Conservation (phyloP, 2,797 vertebrate species). For the Mus spretus region DNA sequence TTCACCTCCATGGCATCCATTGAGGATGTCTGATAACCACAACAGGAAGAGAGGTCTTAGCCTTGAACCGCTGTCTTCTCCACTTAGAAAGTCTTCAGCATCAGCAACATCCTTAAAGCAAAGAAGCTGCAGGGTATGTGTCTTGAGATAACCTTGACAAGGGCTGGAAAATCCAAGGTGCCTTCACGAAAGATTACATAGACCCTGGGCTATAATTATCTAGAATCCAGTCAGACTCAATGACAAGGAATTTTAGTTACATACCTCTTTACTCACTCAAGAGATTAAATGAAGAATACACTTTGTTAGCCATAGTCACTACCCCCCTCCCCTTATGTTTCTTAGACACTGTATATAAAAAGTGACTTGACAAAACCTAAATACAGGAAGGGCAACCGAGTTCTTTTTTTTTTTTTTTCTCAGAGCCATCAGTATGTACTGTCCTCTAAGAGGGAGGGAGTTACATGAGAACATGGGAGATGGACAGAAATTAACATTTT, state of each 20-base stretch:
- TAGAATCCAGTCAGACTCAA: neutral
- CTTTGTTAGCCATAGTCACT: neutral
- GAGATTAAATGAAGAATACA: neutral
- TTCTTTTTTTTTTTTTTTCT: neutral
- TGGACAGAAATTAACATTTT: neutral
- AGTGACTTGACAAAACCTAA: neutral
- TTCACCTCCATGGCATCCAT: fast-evolving
- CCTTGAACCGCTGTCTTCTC: neutral
- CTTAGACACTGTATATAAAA: neutral
- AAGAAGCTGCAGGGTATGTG: neutral
- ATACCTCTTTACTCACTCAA: neutral
- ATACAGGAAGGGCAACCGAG: neutral
- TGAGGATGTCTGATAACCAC: neutral
- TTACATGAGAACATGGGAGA: neutral
- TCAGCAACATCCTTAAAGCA: slow-evolving; percentile 10
- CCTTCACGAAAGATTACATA: fast-evolving
- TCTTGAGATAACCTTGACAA: neutral
- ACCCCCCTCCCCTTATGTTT: neutral
- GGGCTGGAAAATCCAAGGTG: neutral
- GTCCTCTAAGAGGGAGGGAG: neutral
- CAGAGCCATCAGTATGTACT: neutral
- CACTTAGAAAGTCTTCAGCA: neutral
- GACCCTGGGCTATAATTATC: neutral
- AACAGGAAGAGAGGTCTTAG: neutral
- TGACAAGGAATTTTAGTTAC: neutral